Percentiles rank a stretch among this genome's conserved stretches.
These are phyloP conservation scores for Trinorchestia longiramus DNA, from an alignment of 1,140 invertebrate genomes.

Conservation along the genomic window DNA sequence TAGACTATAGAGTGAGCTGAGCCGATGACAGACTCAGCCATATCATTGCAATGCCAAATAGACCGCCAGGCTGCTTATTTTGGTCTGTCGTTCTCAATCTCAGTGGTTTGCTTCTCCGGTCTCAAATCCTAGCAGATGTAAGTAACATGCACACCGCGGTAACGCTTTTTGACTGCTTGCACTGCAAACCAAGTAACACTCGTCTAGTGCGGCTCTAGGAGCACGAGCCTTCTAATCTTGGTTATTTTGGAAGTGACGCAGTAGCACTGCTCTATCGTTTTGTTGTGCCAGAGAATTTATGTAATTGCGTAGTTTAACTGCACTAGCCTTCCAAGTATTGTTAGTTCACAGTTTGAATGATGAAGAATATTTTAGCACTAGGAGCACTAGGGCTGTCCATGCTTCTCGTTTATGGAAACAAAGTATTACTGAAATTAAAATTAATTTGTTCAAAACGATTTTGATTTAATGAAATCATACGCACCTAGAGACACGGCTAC, in stretches of 20 bases:
- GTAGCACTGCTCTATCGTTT: not conserved
- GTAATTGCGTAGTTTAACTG: not conserved
- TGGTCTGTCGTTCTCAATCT: not conserved
- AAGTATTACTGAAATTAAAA: not conserved
- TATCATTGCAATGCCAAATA: constrained; percentile 9
- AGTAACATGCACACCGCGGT: not conserved
- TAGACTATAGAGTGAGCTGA: not conserved
- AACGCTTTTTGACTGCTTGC: not conserved
- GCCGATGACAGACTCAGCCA: not conserved
- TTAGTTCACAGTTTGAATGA: not conserved
- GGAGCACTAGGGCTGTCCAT: too few relatives aligned
- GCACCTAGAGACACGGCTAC: not conserved
- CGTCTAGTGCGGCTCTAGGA: not conserved
- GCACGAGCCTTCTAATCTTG: not conserved
- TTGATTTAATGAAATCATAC: not conserved
- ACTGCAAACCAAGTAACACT: not conserved
- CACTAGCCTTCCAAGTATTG: not conserved
- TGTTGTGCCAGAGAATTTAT: not conserved
- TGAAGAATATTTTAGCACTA: not conserved
- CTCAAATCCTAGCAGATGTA: not conserved
- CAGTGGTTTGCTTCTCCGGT: not conserved
- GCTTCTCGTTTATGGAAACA: not conserved
- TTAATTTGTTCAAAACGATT: not conserved
- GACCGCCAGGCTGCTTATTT: not conserved
- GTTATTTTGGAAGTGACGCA: not conserved